phyloP scores from a whole-genome alignment of 2,888 invertebrate species.

The Dicycla oo region DNA sequence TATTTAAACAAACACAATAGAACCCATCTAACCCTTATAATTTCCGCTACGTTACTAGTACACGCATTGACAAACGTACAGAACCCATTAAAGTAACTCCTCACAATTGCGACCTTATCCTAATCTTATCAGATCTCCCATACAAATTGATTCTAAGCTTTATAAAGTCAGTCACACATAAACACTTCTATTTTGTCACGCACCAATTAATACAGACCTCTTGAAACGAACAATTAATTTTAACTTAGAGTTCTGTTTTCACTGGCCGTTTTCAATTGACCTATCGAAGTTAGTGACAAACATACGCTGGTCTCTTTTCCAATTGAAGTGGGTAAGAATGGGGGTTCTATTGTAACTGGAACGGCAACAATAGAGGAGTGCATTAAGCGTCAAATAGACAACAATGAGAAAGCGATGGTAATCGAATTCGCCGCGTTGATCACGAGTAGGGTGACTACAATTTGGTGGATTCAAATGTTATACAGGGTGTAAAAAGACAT shows the following conservation, averaged over 20 bases:
- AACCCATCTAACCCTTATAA: slow-evolving; percentile 33
- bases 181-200: slow-evolving; percentile 73
- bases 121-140: slow-evolving; percentile 68
- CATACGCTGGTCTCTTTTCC: slow-evolving; percentile 59
- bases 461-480: slow-evolving; percentile 15
- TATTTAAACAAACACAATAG: slow-evolving; percentile 32
- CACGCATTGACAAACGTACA: slow-evolving; percentile 61
- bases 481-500: no score
- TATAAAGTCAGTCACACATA: slow-evolving; percentile 78
- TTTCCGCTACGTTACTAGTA: slow-evolving; percentile 45
- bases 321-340: slow-evolving; percentile 51
- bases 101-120: slow-evolving; percentile 69
- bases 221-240: slow-evolving; percentile 55
- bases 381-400: slow-evolving; percentile 79
- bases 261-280: slow-evolving; percentile 62
- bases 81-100: slow-evolving; percentile 69
- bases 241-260: slow-evolving; percentile 60
- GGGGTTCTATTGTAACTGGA: slow-evolving; percentile 68
- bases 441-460: slow-evolving; percentile 70
- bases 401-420: slow-evolving; percentile 81
- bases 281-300: slow-evolving; percentile 49
- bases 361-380: slow-evolving; percentile 69
- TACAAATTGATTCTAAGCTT: slow-evolving; percentile 71
- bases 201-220: slow-evolving; percentile 67
- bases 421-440: slow-evolving; percentile 81